phyloP scores from a whole-genome alignment of 2,888 invertebrate species.

The Eretmocerus hayati region DNA sequence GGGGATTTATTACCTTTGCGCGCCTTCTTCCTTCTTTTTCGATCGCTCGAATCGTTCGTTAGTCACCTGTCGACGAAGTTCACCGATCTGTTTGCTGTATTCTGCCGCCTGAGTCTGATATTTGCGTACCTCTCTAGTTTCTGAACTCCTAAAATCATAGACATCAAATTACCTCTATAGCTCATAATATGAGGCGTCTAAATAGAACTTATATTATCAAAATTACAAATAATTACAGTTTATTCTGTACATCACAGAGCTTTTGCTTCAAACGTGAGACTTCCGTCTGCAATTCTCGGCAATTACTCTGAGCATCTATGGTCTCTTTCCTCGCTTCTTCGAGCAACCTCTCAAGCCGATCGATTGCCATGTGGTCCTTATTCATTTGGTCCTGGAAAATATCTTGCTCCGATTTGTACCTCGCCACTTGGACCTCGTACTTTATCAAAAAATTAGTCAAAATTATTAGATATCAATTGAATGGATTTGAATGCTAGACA shows the following conservation, averaged over 20 bases:
- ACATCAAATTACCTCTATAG: no score
- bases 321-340: slow-evolving; percentile 54
- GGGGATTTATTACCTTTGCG: background rate
- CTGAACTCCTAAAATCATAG: slow-evolving; percentile 34
- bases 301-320: slow-evolving; percentile 56
- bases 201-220: background rate
- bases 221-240: slow-evolving; percentile 42
- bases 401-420: slow-evolving; percentile 47
- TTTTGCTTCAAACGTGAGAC: slow-evolving; percentile 54
- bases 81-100: slow-evolving; percentile 50
- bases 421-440: slow-evolving; percentile 50
- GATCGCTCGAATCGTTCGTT: slow-evolving; percentile 51
- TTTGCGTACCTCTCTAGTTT: slow-evolving; percentile 48
- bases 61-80: slow-evolving; percentile 51
- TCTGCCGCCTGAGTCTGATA: slow-evolving; percentile 52
- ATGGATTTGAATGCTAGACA: no score
- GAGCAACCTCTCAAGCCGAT: slow-evolving; percentile 54
- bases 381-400: slow-evolving; percentile 45
- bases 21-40: slow-evolving; percentile 42
- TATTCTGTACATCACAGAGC: slow-evolving; percentile 49
- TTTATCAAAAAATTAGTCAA: slow-evolving; percentile 31
- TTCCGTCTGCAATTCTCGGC: slow-evolving; percentile 61
- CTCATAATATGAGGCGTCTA: no score
- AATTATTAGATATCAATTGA: no score
- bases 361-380: slow-evolving; percentile 48